Evolutionary conservation across 2,113 vertebrate species (phyloP), one percentile per base, ranked within the genome.

Genomic region (Cyrtonyx montezumae): DNA sequence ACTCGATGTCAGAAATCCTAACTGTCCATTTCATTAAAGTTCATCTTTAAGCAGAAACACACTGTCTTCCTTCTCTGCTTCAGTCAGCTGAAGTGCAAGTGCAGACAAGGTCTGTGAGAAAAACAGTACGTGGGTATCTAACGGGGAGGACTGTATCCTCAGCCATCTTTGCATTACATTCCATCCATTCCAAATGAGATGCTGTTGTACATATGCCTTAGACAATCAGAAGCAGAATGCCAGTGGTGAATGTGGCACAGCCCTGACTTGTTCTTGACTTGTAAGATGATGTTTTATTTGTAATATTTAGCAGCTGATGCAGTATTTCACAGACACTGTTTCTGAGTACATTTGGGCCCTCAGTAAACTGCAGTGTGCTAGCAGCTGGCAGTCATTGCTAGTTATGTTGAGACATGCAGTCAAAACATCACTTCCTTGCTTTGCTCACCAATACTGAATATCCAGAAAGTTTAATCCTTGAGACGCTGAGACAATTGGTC

Each of bases 321-420:
- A 87, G 18, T 49, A 77, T 63, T 91, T 76, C 73, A 85, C 59
- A 88, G 51, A 16, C 13, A 12, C 16, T 59, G 9, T 79, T 91
- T 69, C 63, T 53, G 40, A 68, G 53, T 28, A 26, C 15, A 28
- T 65, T 79, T n/a, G 62, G 87, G 19, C 48, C 30, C 16, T 8
- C 26, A 53, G 23, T 37, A 37, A 45, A 28, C 45, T 71, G 59
- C 62, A 82, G 45, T 1, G 6, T 58, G 59, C 43, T 11, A 62
- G 55, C 78, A 79, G 28, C 49, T 28, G 40, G 79, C 68, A 84
- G 19, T 79, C 71, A 55, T 55, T 77, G 71, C 75, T 78, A 45
- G 20, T 67, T 40, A 26, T 6, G 43, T 22, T 62, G 34, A 43
- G 21, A 79, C 11, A 59, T 63, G 43, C 62, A 91, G 84, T 63